These are phyloP conservation scores for Sebastes kiyomatsui DNA, from an alignment of 2,797 vertebrate species.

Conservation along the genomic window DNA sequence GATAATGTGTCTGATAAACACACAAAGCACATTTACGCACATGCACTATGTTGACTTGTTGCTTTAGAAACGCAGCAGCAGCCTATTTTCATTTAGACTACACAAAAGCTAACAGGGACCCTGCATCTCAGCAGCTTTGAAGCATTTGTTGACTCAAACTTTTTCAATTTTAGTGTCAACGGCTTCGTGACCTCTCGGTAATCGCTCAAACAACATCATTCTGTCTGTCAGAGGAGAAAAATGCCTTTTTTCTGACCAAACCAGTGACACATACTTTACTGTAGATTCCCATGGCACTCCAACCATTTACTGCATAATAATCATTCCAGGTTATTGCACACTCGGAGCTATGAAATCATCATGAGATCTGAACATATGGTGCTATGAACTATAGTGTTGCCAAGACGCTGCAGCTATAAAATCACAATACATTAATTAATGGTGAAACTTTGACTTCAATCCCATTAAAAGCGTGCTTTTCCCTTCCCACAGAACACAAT, in stretches of 20 bases:
- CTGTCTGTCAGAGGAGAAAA: slow-evolving; percentile 13
- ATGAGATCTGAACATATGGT: slow-evolving; percentile 54
- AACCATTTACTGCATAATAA: slow-evolving; percentile 23
- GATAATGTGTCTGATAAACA: background rate
- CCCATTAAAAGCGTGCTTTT: slow-evolving; percentile 45
- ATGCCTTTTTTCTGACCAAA: background rate
- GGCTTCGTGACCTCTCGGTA: slow-evolving; percentile 20
- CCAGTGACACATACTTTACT: background rate
- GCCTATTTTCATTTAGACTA: background rate
- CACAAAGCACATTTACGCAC: background rate
- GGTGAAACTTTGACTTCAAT: slow-evolving; percentile 57
- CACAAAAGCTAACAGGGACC: background rate
- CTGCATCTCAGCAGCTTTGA: background rate
- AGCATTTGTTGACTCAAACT: slow-evolving; percentile 10
- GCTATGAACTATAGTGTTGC: slow-evolving; percentile 20
- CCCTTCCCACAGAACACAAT: slow-evolving; percentile 37
- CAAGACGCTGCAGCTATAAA: slow-evolving; percentile 38
- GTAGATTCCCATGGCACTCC: slow-evolving; percentile 9
- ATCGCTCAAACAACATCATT: slow-evolving; percentile 1
- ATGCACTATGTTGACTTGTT: background rate
- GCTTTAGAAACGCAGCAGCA: background rate
- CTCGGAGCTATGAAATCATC: slow-evolving; percentile 43
- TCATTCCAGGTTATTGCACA: slow-evolving; percentile 43
- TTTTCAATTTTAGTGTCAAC: slow-evolving; percentile 15
- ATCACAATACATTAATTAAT: slow-evolving; percentile 52